phyloP scores from a whole-genome alignment of 1,140 invertebrate species.

The Pectinophora gossypiella region DNA sequence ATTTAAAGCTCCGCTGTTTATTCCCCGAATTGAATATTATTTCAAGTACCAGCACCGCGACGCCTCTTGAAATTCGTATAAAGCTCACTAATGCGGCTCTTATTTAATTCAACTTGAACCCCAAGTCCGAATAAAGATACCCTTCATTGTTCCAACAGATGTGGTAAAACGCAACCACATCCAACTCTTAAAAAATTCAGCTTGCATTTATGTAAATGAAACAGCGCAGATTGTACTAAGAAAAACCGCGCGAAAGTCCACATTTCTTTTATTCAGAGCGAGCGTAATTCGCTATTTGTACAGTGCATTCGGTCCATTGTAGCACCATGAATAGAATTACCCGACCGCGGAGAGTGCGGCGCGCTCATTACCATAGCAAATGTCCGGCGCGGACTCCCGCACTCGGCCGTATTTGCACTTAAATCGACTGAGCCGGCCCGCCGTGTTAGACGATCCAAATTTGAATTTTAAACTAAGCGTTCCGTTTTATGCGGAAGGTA shows the following conservation, averaged over 20 bases:
- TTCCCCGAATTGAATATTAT: too few relatives aligned
- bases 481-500: slow-evolving; percentile 28
- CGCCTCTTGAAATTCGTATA: too few relatives aligned
- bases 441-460: slow-evolving; percentile 32
- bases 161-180: not conserved
- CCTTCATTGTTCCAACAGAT: not conserved
- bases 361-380: slow-evolving; percentile 12
- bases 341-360: slow-evolving; percentile 1
- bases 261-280: slow-evolving; percentile 1
- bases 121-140: not conserved
- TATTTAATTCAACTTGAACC: not conserved
- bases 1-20: too few relatives aligned
- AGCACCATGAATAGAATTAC: slow-evolving; percentile 3
- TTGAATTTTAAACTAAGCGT: slow-evolving; percentile 55
- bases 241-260: not conserved
- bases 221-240: slow-evolving; percentile 5
- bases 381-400: slow-evolving; percentile 16
- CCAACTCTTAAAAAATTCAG: not conserved
- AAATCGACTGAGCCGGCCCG: slow-evolving; percentile 14
- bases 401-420: slow-evolving; percentile 31
- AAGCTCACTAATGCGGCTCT: not conserved
- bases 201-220: slow-evolving; percentile 5
- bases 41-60: too few relatives aligned
- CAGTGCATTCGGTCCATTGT: slow-evolving; percentile 5
- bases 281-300: slow-evolving; percentile 4